These are phyloP conservation scores for Sphyrna mokarran DNA, from an alignment of 2,113 vertebrate species.

Conservation along the genomic window DNA sequence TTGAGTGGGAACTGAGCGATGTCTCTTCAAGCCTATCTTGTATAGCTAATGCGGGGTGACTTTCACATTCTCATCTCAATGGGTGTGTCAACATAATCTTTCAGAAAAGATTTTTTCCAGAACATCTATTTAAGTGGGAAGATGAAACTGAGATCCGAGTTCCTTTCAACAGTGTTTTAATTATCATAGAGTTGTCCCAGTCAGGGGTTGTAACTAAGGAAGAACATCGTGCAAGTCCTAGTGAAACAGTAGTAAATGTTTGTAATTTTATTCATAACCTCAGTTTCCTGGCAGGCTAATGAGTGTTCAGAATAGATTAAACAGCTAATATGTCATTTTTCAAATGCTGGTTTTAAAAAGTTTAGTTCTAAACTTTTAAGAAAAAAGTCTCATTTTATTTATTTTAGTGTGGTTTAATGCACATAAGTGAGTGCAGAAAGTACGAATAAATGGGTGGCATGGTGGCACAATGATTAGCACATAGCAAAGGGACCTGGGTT, in stretches of 20 bases:
- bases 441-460: background rate
- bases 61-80: background rate
- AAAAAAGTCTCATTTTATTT: background rate
- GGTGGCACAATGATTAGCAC: too few species aligned
- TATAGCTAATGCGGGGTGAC: background rate
- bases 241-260: background rate
- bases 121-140: background rate
- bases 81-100: background rate
- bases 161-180: background rate
- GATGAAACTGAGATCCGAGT: background rate
- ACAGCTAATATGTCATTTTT: background rate
- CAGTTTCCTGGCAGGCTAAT: background rate
- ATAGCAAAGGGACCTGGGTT: too few species aligned
- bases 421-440: background rate
- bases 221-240: background rate
- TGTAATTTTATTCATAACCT: background rate
- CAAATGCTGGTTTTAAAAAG: background rate
- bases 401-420: background rate
- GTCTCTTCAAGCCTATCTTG: background rate
- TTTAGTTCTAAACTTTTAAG: background rate
- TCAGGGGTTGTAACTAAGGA: background rate
- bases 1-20: background rate
- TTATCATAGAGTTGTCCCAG: background rate
- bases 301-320: background rate
- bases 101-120: background rate